Percentiles rank a stretch among this genome's conserved stretches.
Conservation (phyloP, 2,113 vertebrate species). For the Ptilonorhynchus violaceus region DNA sequence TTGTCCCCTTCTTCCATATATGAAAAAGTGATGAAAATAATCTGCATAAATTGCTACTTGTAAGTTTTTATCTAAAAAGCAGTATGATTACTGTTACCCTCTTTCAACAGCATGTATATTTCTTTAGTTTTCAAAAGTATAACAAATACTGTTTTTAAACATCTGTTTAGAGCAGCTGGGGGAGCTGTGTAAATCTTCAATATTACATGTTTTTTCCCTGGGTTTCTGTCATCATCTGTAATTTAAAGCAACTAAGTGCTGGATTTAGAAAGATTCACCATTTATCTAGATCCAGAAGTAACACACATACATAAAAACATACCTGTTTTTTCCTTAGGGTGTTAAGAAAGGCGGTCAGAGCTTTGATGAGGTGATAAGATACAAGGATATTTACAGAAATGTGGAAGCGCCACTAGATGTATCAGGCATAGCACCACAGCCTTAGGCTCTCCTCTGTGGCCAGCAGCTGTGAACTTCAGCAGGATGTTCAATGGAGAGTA, state of each 20-base stretch:
- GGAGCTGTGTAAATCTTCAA: conserved; percentile 9
- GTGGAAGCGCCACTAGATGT: not conserved
- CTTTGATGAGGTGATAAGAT: not conserved
- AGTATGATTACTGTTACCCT: not conserved
- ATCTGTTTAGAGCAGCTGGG: not conserved
- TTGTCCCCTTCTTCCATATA: not conserved
- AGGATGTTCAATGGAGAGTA: conserved; percentile 37
- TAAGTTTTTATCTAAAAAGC: not conserved
- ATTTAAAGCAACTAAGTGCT: conserved; percentile 11
- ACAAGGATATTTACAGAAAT: not conserved
- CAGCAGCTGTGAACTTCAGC: conserved; percentile 28
- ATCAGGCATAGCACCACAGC: not conserved
- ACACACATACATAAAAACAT: not conserved
- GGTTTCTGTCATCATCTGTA: not conserved
- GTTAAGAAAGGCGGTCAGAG: not conserved
- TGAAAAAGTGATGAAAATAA: not conserved
- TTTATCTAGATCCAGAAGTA: not conserved
- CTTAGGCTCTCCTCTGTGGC: not conserved
- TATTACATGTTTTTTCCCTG: not conserved
- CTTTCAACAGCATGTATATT: not conserved
- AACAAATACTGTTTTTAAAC: not conserved
- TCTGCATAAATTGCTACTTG: not conserved
- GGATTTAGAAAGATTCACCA: not conserved
- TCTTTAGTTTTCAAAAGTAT: not conserved
- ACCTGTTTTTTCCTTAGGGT: not conserved